phyloP scores from a whole-genome alignment of 2,113 vertebrate genomes.

The Thunnus maccoyii region DNA sequence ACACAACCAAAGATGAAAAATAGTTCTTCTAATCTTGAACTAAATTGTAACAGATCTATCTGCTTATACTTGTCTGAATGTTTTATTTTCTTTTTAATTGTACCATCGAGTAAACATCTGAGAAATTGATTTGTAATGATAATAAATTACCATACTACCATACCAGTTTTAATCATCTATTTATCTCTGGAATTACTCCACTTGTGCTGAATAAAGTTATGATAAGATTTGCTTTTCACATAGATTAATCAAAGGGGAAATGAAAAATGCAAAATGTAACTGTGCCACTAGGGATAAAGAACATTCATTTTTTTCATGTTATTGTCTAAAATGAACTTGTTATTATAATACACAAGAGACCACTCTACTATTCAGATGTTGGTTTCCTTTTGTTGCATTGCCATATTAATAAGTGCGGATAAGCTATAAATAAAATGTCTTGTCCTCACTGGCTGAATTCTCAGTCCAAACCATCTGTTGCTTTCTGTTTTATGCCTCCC shows the following conservation, averaged over 20 bases:
- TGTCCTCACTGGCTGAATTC: background rate
- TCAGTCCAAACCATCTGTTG: conserved; percentile 59
- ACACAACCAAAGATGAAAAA: too few species aligned
- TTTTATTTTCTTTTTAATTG: too few species aligned
- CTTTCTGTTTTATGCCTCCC: conserved; percentile 54
- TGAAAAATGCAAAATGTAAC: background rate
- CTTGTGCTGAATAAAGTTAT: background rate
- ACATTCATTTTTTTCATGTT: background rate
- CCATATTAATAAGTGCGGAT: conserved; percentile 11
- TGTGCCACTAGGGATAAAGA: background rate
- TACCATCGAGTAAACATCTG: too few species aligned
- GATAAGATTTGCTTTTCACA: background rate
- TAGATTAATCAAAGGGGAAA: background rate
- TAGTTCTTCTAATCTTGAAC: too few species aligned
- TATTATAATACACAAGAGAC: too few species aligned
- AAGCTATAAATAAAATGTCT: conserved; percentile 29
- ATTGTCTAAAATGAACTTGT: too few species aligned
- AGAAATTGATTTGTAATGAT: too few species aligned
- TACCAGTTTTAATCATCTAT: too few species aligned
- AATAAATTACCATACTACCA: too few species aligned
- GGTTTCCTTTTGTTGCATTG: background rate
- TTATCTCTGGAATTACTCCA: too few species aligned
- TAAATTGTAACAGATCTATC: too few species aligned
- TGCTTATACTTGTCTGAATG: too few species aligned
- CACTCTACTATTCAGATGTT: background rate